These are phyloP conservation scores for Eudemis profundana DNA, from an alignment of 2,888 invertebrate genomes.

Conservation along the genomic window DNA sequence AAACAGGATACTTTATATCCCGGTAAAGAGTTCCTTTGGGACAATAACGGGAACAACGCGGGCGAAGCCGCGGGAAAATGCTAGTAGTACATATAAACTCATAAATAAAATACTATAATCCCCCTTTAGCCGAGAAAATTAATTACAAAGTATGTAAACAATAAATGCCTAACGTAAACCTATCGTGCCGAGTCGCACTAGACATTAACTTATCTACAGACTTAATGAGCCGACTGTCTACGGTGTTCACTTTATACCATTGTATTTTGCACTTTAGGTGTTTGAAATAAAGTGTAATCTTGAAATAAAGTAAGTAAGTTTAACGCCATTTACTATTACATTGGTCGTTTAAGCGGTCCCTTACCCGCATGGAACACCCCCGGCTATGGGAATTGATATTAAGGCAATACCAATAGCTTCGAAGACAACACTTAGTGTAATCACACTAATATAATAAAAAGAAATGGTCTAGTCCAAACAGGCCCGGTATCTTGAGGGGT, in stretches of 20 bases:
- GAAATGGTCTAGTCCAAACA: background rate
- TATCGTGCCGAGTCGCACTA: constrained; percentile 4
- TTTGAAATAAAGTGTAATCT: constrained; percentile 2
- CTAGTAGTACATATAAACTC: background rate
- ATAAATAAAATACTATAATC: background rate
- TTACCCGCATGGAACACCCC: constrained; percentile 39
- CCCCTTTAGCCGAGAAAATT: background rate
- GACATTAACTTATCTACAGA: constrained; percentile 16
- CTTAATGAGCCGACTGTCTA: constrained; percentile 22
- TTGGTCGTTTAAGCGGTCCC: constrained; percentile 23
- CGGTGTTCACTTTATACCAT: constrained; percentile 7
- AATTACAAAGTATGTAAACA: constrained; percentile 15
- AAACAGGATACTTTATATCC: no score
- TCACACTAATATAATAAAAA: constrained; percentile 20
- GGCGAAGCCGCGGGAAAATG: no score
- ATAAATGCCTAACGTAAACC: constrained; percentile 4
- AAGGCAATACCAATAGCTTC: constrained; percentile 26
- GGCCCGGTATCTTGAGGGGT: background rate
- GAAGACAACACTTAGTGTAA: constrained; percentile 23
- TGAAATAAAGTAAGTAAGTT: no score
- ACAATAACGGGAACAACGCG: no score
- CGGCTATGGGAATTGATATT: constrained; percentile 34
- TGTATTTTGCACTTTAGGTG: constrained; percentile 11
- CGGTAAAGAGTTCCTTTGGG: no score
- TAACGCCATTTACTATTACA: constrained; percentile 10